A percentile compares a stretch with the other conserved stretches of the same genome.
phyloP scores from a whole-genome alignment of 2,888 invertebrate genomes.

The Phasia obesa region DNA sequence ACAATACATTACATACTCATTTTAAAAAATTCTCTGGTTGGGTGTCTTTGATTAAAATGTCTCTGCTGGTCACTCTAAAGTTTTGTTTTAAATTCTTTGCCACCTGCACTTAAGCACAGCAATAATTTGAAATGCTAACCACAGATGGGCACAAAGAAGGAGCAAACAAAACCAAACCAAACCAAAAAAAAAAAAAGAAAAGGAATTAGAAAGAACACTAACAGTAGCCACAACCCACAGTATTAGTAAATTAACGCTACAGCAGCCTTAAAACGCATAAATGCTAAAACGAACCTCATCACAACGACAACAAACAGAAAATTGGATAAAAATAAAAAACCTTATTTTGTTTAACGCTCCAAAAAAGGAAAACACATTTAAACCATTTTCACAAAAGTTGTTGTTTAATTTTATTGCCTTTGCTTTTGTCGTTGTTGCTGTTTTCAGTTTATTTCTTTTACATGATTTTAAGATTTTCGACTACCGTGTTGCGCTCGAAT shows the following conservation, averaged over 20 bases:
- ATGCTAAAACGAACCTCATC: constrained; percentile 37
- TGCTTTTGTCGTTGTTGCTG: constrained; percentile 24
- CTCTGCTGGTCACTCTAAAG: constrained; percentile 51
- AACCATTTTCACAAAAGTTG: constrained; percentile 54
- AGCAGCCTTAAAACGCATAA: constrained; percentile 29
- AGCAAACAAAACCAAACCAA: constrained; percentile 22
- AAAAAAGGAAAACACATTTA: constrained; percentile 50
- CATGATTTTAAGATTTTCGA: constrained; percentile 47
- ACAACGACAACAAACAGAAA: constrained; percentile 17
- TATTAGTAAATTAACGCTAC: constrained; percentile 39
- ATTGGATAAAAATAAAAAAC: constrained; percentile 18
- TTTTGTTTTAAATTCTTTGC: constrained; percentile 29
- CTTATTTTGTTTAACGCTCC: constrained; percentile 2
- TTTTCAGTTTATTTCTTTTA: constrained; percentile 32
- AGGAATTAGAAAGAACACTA: constrained; percentile 28
- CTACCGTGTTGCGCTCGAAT: constrained; percentile 55
- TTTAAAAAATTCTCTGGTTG: too few species aligned
- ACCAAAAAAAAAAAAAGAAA: too few species aligned
- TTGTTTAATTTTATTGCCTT: constrained; percentile 62
- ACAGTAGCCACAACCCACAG: constrained; percentile 62
- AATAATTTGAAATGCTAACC: constrained; percentile 63
- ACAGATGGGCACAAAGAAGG: constrained; percentile 59
- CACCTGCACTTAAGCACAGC: constrained; percentile 62
- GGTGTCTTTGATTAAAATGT: too few species aligned
- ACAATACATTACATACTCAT: too few species aligned